Conservation (phyloP, 2,113 vertebrate species). For the Campylorhamphus procurvoides region DNA sequence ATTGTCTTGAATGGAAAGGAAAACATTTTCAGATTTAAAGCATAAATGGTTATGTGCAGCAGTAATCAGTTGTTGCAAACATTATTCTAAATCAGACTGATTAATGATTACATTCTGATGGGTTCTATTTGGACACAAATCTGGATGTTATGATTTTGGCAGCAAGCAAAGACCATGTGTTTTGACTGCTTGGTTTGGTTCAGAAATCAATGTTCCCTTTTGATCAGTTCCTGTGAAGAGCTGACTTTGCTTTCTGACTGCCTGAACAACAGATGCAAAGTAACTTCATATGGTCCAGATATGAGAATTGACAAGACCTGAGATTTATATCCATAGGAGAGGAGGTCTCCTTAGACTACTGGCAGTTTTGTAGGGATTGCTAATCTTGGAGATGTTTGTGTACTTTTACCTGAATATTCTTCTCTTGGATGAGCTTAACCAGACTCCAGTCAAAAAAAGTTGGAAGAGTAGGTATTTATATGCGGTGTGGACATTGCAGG, state of each 20-base stretch:
- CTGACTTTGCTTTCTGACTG: neutral
- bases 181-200: slow-evolving; percentile 22
- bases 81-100: slow-evolving; percentile 37
- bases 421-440: neutral
- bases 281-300: neutral
- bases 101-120: slow-evolving; percentile 21
- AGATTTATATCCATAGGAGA: neutral
- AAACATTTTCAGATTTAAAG: slow-evolving; percentile 23
- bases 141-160: slow-evolving; percentile 1
- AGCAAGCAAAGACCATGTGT: neutral
- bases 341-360: neutral
- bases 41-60: neutral
- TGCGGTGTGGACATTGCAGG: neutral
- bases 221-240: neutral
- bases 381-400: neutral
- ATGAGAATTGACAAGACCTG: neutral
- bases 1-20: slow-evolving; percentile 28
- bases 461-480: neutral
- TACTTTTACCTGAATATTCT: neutral
- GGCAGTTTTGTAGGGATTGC: neutral
- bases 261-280: neutral
- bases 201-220: neutral
- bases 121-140: slow-evolving; percentile 14
- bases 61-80: slow-evolving; percentile 30
- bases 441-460: neutral